Evolutionary conservation across 2,797 vertebrate genomes (phyloP).

Genomic region (Protosalanx chinensis): DNA sequence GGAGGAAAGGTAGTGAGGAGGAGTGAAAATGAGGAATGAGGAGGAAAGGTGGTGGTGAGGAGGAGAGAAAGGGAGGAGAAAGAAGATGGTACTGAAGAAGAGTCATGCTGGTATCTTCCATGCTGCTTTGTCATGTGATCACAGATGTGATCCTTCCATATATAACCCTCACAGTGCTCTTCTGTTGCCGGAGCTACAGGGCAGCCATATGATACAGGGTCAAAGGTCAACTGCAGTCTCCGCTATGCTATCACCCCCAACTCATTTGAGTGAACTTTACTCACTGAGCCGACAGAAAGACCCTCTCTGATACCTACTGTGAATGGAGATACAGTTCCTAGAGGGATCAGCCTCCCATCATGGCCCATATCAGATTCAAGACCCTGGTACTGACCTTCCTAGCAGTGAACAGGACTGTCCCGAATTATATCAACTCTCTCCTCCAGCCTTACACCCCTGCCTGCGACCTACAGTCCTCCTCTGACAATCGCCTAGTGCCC

Average conservation of each 20-base stretch:
- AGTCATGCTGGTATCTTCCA: background rate
- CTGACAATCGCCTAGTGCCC: no score
- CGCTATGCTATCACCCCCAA: no score
- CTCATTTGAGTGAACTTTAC: background rate
- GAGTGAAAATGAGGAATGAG: background rate
- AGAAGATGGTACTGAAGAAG: background rate
- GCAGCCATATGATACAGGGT: slow-evolving; percentile 27
- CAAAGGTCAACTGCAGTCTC: slow-evolving; percentile 1
- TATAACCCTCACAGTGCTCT: background rate
- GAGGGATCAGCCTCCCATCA: no score
- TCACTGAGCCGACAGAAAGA: background rate
- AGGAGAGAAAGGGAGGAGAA: background rate
- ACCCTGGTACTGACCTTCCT: no score
- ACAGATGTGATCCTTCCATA: slow-evolving; percentile 1
- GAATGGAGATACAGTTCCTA: no score
- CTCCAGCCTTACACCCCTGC: no score
- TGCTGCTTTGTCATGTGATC: slow-evolving; percentile 7
- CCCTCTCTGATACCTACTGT: no score
- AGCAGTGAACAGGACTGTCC: no score
- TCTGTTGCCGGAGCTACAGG: slow-evolving; percentile 9
- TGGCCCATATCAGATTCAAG: no score
- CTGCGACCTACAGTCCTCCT: no score
- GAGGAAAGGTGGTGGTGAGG: background rate
- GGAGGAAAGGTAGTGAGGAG: background rate
- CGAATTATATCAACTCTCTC: no score